phyloP scores from a whole-genome alignment of 2,113 vertebrate genomes.

The Guaruba guarouba region DNA sequence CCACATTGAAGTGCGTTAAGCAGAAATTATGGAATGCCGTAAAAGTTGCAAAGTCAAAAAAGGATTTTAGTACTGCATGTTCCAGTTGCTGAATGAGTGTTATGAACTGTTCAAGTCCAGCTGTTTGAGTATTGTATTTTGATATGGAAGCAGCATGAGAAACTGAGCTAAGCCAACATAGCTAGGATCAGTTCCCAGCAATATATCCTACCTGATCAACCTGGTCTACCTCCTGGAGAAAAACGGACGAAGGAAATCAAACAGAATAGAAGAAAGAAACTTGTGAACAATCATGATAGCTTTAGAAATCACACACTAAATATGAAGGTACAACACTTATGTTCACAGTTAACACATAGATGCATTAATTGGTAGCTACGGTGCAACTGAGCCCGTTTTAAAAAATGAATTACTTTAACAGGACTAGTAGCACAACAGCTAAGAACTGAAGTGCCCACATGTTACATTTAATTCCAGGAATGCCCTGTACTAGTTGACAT shows the following conservation, averaged over 20 bases:
- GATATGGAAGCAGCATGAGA: slow-evolving; percentile 91
- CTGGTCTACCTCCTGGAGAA: slow-evolving; percentile 98
- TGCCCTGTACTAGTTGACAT: not conserved
- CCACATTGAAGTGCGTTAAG: slow-evolving; percentile 88
- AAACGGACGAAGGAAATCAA: slow-evolving; percentile 86
- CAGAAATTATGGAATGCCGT: slow-evolving; percentile 86
- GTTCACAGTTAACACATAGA: slow-evolving; percentile 46
- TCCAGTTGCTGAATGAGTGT: slow-evolving; percentile 89
- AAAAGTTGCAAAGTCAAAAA: slow-evolving; percentile 78
- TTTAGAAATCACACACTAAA: slow-evolving; percentile 76
- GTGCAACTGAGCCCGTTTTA: slow-evolving; percentile 6
- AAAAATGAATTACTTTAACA: not conserved
- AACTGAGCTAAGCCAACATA: slow-evolving; percentile 85
- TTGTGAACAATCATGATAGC: slow-evolving; percentile 92
- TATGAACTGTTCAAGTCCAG: slow-evolving; percentile 87
- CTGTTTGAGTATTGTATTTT: slow-evolving; percentile 82
- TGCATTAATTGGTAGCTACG: not conserved
- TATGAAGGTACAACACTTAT: slow-evolving; percentile 69
- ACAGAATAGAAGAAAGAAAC: slow-evolving; percentile 98
- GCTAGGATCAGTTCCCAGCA: slow-evolving; percentile 80
- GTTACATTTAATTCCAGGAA: not conserved
- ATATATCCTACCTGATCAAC: slow-evolving; percentile 98
- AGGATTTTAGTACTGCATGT: slow-evolving; percentile 91
- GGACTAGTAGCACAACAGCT: not conserved
- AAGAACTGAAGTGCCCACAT: not conserved